phyloP scores from a whole-genome alignment of 2,888 invertebrate species.

The Ophioninae sp. region DNA sequence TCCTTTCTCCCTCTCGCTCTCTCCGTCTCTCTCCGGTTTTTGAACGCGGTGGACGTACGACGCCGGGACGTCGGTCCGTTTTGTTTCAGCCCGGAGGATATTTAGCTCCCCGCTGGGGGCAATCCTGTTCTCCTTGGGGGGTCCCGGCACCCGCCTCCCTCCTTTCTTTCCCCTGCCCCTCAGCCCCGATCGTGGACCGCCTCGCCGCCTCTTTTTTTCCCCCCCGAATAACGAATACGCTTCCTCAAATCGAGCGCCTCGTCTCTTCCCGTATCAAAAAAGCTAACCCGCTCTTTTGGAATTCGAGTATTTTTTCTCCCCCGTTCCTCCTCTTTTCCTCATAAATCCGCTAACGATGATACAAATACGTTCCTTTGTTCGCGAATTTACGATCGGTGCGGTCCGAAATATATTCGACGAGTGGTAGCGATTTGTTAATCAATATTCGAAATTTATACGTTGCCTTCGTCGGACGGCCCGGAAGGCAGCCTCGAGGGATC shows the following conservation, averaged over 20 bases:
- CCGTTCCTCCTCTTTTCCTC: not conserved
- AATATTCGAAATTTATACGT: constrained; percentile 7
- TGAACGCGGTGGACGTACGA: constrained; percentile 18
- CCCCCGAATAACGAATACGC: constrained; percentile 11
- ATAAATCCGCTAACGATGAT: constrained; percentile 47
- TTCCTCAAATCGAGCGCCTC: constrained; percentile 31
- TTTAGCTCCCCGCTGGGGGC: constrained; percentile 80
- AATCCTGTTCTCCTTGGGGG: constrained; percentile 78
- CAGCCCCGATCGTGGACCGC: constrained; percentile 47
- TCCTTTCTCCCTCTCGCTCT: not conserved
- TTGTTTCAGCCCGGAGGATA: constrained; percentile 78
- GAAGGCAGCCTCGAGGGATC: not conserved
- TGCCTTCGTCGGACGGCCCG: not conserved
- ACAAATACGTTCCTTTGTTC: constrained; percentile 15
- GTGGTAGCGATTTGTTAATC: constrained; percentile 22
- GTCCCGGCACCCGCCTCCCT: constrained; percentile 71
- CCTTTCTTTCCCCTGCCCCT: constrained; percentile 58
- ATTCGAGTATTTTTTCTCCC: constrained; percentile 10
- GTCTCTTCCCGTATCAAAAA: constrained; percentile 6
- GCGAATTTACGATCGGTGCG: constrained; percentile 10
- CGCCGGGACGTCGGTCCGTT: constrained; percentile 74
- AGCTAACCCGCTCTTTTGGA: constrained; percentile 5
- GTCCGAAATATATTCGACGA: constrained; percentile 12
- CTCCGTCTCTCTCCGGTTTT: not conserved
- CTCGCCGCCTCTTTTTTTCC: constrained; percentile 17